Conservation (phyloP, 1,140 invertebrate species). For the Macrobrachium rosenbergii region DNA sequence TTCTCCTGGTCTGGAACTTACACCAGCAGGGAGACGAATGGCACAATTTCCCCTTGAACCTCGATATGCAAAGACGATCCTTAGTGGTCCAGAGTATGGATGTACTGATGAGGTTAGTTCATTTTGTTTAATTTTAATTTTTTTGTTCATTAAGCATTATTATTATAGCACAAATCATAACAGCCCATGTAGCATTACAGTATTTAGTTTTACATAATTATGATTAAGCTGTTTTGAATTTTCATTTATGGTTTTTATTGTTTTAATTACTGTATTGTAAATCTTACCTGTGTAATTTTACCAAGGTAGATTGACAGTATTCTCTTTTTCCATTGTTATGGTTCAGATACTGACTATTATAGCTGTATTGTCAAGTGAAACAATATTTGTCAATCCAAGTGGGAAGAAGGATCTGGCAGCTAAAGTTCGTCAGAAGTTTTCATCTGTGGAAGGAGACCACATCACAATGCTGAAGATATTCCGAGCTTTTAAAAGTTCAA, state of each 20-base stretch:
- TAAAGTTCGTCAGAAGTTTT: constrained; percentile 82
- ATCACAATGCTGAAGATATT: constrained; percentile 93
- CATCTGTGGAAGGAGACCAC: constrained; percentile 91
- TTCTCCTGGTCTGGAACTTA: constrained; percentile 77
- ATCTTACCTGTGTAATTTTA: neutral
- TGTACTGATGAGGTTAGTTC: constrained; percentile 75
- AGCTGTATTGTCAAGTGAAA: constrained; percentile 79
- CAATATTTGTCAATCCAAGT: constrained; percentile 74
- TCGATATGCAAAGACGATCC: constrained; percentile 85
- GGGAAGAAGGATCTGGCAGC: constrained; percentile 76
- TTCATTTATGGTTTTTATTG: no score
- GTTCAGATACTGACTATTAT: constrained; percentile 82
- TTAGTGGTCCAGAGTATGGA: constrained; percentile 81
- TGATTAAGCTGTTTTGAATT: no score
- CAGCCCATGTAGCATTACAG: no score
- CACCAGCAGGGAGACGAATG: constrained; percentile 87
- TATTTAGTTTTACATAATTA: no score
- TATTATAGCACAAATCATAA: neutral
- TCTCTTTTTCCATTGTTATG: neutral
- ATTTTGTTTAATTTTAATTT: neutral
- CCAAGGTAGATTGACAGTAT: neutral
- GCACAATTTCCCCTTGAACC: constrained; percentile 93
- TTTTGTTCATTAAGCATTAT: neutral
- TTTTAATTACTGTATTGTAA: neutral
- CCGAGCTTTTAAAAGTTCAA: constrained; percentile 80